Evolutionary conservation across 30 jellyfish, hydroid and myxozoan species (phyloP).

Genomic region (Rhopilema esculentum): DNA sequence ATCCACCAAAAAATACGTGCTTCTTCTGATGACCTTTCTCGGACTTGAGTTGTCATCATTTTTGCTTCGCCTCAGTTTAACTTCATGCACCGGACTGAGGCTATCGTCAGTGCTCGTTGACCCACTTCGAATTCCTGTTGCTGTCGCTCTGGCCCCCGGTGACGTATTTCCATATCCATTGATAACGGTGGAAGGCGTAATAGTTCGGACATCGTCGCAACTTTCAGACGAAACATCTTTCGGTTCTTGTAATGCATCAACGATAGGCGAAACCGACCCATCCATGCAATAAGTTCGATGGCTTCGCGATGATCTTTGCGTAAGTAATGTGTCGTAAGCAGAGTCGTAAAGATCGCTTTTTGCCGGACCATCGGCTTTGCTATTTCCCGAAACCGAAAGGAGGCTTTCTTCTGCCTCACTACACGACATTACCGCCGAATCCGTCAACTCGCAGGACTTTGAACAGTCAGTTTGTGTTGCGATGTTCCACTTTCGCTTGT

Average conservation of each 20-base stretch:
- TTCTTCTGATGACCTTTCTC: constrained; percentile 60
- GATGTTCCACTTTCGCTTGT: constrained; percentile 28
- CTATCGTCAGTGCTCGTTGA: constrained; percentile 63
- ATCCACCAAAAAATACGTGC: constrained; percentile 64
- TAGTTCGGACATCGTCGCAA: constrained; percentile 71
- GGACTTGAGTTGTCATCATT: constrained; percentile 62
- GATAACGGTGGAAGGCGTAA: constrained; percentile 62
- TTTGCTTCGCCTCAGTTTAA: constrained; percentile 73
- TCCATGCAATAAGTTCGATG: constrained; percentile 62
- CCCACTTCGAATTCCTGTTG: constrained; percentile 17
- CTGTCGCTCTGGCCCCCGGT: constrained; percentile 11
- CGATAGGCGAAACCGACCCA: constrained; percentile 53
- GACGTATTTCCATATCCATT: constrained; percentile 74
- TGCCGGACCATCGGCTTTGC: constrained; percentile 45
- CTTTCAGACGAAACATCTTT: constrained; percentile 66
- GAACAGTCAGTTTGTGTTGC: constrained; percentile 79
- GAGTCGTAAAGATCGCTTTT: constrained; percentile 88
- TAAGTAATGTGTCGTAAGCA: constrained; percentile 94
- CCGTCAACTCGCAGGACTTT: constrained; percentile 75
- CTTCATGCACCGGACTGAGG: constrained; percentile 79
- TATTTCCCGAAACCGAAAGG: constrained; percentile 57
- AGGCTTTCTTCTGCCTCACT: constrained; percentile 86
- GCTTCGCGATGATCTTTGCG: constrained; percentile 93
- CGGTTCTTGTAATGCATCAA: constrained; percentile 29
- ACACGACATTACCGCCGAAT: constrained; percentile 85